Evolutionary conservation across 1,140 invertebrate species (phyloP).

Genomic region (Stegodyphus mimosarum): DNA sequence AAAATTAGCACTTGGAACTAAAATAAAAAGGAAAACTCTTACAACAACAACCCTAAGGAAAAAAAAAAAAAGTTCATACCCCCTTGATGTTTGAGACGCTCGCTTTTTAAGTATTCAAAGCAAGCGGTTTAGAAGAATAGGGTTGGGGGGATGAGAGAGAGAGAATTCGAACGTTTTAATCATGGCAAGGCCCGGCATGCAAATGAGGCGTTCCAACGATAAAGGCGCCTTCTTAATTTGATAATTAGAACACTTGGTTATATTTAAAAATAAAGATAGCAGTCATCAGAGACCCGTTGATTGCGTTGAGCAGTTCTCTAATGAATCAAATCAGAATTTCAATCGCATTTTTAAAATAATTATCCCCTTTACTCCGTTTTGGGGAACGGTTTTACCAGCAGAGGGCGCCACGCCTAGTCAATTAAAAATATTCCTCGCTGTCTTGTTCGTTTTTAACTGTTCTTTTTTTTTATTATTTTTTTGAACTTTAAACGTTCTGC

Average conservation of each 20-base stretch:
- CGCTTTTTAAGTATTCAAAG: too few relatives aligned
- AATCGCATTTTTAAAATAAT: conserved; percentile 53
- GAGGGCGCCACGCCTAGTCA: conserved; percentile 16
- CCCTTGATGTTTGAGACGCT: too few relatives aligned
- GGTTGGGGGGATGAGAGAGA: conserved; percentile 2
- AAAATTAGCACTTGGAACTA: too few relatives aligned
- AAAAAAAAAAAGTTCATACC: too few relatives aligned
- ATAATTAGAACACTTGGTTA: conserved; percentile 53
- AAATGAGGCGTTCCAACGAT: conserved; percentile 29
- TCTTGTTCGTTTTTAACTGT: too few relatives aligned
- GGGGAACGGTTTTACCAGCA: neutral
- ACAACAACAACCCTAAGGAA: too few relatives aligned
- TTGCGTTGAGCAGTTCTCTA: conserved; percentile 31
- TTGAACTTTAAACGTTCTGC: too few relatives aligned
- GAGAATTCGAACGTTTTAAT: conserved; percentile 25
- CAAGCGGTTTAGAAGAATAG: too few relatives aligned
- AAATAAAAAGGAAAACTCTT: too few relatives aligned
- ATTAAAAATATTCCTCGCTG: conserved; percentile 45
- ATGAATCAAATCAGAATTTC: conserved; percentile 54
- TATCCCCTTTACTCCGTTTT: conserved; percentile 46
- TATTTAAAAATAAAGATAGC: conserved; percentile 47
- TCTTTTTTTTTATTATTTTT: too few relatives aligned
- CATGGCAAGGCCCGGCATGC: conserved; percentile 14
- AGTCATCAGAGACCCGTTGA: conserved; percentile 39
- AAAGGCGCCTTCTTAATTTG: conserved; percentile 45